Evolutionary conservation across 2,797 vertebrate genomes (phyloP).

Genomic region (Falco biarmicus): DNA sequence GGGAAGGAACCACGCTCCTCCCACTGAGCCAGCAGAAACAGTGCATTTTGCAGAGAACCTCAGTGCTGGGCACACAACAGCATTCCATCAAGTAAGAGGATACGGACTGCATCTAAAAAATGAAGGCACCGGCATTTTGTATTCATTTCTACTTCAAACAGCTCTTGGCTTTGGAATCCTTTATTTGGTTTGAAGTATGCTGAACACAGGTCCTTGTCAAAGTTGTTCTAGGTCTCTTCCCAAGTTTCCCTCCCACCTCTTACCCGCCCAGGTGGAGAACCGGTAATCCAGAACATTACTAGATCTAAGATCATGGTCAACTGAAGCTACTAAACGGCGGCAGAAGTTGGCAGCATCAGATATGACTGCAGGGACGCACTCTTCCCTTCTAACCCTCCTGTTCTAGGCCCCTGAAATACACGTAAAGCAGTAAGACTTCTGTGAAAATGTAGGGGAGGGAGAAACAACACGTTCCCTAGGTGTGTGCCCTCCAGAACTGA

Average conservation of each 20-base stretch:
- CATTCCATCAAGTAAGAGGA: neutral
- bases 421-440: neutral
- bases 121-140: neutral
- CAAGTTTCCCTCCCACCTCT: neutral
- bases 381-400: neutral
- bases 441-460: neutral
- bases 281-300: neutral
- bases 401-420: neutral
- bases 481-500: neutral
- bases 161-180: constrained; percentile 42
- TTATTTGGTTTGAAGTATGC: constrained; percentile 52
- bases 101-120: neutral
- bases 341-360: neutral
- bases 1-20: neutral
- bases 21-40: neutral
- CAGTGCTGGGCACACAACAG: neutral
- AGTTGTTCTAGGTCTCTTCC: neutral
- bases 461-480: neutral
- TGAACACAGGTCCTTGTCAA: neutral
- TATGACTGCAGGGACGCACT: neutral
- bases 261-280: neutral
- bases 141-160: neutral
- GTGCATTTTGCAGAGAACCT: neutral
- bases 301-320: neutral
- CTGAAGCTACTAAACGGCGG: neutral